Base-by-base conservation (phyloP, 1,140 invertebrate genomes). In the Bombus vancouverensis region DNA sequence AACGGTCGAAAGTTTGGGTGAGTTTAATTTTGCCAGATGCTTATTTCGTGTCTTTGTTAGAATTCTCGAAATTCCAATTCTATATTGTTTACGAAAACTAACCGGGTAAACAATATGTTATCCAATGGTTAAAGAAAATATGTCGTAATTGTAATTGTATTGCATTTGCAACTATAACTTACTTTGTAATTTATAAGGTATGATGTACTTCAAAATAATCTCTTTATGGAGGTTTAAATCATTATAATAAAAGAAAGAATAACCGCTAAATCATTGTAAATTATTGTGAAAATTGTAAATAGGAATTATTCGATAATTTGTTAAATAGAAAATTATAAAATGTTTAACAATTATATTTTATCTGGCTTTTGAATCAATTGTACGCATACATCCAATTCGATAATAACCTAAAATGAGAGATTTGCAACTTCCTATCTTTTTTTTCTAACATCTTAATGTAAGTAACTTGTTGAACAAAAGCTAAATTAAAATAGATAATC, bases 21-120 rank as follows among this genome's bases (percentile, higher is more conserved):
- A 79, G 62, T 68, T 68, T 79, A 81, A 72, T 81, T 72, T 32
- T 5, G 47, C 8, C 53, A 28, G n/a, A 62, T 44, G 53, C 32
- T 81, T 12, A 25, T 4, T n/a, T 42, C 4, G 5, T 34, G 70
- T 39, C 47, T 62, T 62, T 28, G 22, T 57, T 71, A 6, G 18
- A 34, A 59, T 42, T 25, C 47, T 32, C 34, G 68, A 73, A 81
- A 59, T 80, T 28, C 37, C 37, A 22, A 39, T 28, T 10, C 37
- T 28, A 13, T 12, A 3, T 65, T 32, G 37, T 44, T 78, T 37
- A 28, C 37, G 18, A 42, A 18, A 34, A 32, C 2, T n/a, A 25
- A 32, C 22, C 59, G 32, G 4, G 44, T 34, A 13, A 74, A 74
- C 42, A 53, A 53, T 47, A 72, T 9, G 42, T 12, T 13, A 13